Percentiles rank a stretch among this genome's conserved stretches.
phyloP scores from a whole-genome alignment of 2,113 vertebrate species.

The Rhabdomys dilectus region DNA sequence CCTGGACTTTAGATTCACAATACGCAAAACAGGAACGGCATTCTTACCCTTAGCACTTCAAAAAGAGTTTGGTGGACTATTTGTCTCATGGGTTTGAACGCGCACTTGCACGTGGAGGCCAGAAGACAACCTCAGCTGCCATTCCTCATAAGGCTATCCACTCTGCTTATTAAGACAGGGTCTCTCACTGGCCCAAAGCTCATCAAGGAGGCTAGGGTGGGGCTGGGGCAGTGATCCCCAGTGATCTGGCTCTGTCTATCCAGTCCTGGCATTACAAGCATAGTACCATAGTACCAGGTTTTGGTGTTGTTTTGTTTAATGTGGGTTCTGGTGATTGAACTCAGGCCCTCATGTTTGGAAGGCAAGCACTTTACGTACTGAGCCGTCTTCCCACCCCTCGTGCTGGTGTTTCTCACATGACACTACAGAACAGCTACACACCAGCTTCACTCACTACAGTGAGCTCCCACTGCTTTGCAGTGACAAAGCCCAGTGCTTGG shows the following conservation, averaged over 20 bases:
- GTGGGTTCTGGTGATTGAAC: background rate
- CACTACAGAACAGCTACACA: rapidly evolving
- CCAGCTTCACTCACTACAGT: background rate
- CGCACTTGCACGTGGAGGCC: no score
- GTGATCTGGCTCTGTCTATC: background rate
- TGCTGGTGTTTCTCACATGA: background rate
- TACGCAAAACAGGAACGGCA: background rate
- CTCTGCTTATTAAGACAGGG: background rate
- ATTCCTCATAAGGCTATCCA: background rate
- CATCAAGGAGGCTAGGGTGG: background rate
- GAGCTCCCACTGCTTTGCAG: background rate
- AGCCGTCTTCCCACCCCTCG: background rate
- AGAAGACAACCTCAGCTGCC: background rate
- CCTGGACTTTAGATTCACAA: background rate
- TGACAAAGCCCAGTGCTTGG: background rate
- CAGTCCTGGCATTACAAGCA: background rate
- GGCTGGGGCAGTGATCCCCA: background rate
- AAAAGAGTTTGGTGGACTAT: background rate
- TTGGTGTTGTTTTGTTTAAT: background rate
- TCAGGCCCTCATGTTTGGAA: background rate
- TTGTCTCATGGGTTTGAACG: background rate
- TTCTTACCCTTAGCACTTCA: background rate
- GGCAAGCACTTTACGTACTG: background rate
- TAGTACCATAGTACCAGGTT: background rate
- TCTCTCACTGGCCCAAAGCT: background rate